Base-by-base conservation (phyloP, 2,888 invertebrate species). In the Amphimallon solstitiale region DNA sequence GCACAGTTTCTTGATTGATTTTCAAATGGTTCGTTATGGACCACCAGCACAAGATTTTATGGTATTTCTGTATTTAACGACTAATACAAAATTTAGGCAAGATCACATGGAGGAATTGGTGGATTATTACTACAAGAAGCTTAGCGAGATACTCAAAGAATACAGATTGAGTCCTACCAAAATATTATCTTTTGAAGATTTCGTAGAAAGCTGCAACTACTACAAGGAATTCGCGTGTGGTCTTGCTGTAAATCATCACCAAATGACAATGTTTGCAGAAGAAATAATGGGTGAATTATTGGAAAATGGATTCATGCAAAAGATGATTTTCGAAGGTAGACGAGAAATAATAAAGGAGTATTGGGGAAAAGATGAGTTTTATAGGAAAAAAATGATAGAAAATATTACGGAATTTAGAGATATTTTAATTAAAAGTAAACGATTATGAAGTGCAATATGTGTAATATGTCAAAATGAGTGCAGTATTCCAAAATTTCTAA, bases 31-130 rank as follows among this genome's bases (percentile, higher is more conserved):
- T 19, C 23, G 66, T 6, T 69, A 69, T 29, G 49, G 34, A 19
- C 37, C 61, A 40, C 68, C 69, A 35, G 62, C 65, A 3, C 62
- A 67, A 7, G 69, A 69, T 48, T 66, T 66, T 10, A 68, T 63
- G 64, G 43, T 37, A 14, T 63, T 63, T 34, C 46, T 63, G 15
- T 54, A 65, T 65, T 21, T 66, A 34, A 63, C 40, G 21, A 67
- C 54, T 0, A 37, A 52, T 19, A 45, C 49, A 45, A 38, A 59
- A 34, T 70, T 68, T 46, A 23, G 46, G 34, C 15, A 29, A 10
- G 12, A 23, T 10, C 61, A 61, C 17, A 17, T 46, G 10, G 15
- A 46, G n/a, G 67, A 46, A 14, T 14, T 61, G 23, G 5, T 17
- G 0, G 29, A 48, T 34, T 35, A 29, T 29, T 29, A 29, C 9